These are phyloP conservation scores for Lycopodina hypogea DNA, from an alignment of 37 sponge, comb jelly and placozoan species.

Conservation along the genomic window DNA sequence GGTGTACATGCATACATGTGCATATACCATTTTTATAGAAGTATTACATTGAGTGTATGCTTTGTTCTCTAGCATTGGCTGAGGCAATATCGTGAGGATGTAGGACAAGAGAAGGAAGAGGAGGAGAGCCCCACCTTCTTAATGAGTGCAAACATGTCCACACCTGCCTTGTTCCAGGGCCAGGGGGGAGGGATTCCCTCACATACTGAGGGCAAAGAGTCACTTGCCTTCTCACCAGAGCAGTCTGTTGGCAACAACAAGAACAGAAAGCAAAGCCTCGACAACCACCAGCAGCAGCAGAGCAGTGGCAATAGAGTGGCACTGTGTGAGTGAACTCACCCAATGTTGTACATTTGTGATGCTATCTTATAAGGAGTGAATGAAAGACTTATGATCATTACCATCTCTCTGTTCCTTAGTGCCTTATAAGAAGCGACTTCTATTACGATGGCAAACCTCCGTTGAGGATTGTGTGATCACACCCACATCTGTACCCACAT, in stretches of 20 bases:
- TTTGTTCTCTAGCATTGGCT: conserved; percentile 3
- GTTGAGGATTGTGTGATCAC: background rate
- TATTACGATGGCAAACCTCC: conserved; percentile 26
- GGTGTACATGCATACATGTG: too few relatives aligned
- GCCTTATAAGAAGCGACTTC: conserved; percentile 38
- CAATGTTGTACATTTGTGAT: background rate
- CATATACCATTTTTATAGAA: too few relatives aligned
- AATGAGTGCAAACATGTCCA: background rate
- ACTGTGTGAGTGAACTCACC: too few relatives aligned
- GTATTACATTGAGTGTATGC: too few relatives aligned
- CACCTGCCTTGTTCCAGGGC: too few relatives aligned
- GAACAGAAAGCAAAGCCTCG: too few relatives aligned
- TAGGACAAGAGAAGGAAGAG: background rate
- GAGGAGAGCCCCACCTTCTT: background rate
- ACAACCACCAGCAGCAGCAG: too few relatives aligned
- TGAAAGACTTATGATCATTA: background rate
- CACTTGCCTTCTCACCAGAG: too few relatives aligned
- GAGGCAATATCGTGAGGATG: background rate
- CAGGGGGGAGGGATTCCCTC: too few relatives aligned
- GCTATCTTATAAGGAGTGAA: background rate
- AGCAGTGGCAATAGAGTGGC: too few relatives aligned
- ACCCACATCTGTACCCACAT: background rate
- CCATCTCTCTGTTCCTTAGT: background rate
- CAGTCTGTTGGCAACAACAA: too few relatives aligned
- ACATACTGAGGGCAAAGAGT: too few relatives aligned